Base-by-base conservation (phyloP, 2,113 vertebrate genomes). In the Pavo muticus region DNA sequence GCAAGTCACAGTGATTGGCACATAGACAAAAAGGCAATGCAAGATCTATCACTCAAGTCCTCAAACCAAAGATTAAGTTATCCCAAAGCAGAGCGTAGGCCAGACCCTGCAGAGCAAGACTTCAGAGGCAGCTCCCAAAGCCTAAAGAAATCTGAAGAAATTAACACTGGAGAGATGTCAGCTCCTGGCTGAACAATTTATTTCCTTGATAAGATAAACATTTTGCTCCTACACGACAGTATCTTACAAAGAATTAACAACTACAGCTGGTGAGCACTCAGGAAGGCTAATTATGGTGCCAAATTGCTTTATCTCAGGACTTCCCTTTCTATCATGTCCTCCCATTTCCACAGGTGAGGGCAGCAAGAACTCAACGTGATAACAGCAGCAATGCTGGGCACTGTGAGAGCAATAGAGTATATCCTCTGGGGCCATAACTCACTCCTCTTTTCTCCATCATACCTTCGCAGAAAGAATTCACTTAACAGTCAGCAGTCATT, bases 201-300 rank as follows among this genome's bases (percentile, higher is more conserved):
- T 88, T 90, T 63, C 50, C 42, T 78, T 67, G 52, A 21, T 63
- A 88, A 90, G 65, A 68, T 30, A 78, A 94, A 91, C 8, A 30
- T 74, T 91, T 72, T 63, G 21, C 45, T 79, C 20, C 65, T 63
- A 48, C 29, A 21, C n/a, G 39, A 91, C 67, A 78, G 42, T 80
- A 74, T 81, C 47, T 89, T 42, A 61, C 84, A 84, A 84, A 63
- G 23, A 72, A 14, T 63, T 73, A 94, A 74, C 63, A 54, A 88
- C 17, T 84, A 18, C 3, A 76, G 47, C 13, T 65, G 37, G 60
- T 27, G 60, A 87, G 71, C 47, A 45, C 63, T 80, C 37, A 65
- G 27, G 64, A 86, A 61, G 30, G 30, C 69, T 59, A 94, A 96
- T 84, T 87, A 84, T 87, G 87, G 27, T 71, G 44, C 42, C 79